Base-by-base conservation (phyloP, 2,113 vertebrate species). In the Chaetodon trifascialis region DNA sequence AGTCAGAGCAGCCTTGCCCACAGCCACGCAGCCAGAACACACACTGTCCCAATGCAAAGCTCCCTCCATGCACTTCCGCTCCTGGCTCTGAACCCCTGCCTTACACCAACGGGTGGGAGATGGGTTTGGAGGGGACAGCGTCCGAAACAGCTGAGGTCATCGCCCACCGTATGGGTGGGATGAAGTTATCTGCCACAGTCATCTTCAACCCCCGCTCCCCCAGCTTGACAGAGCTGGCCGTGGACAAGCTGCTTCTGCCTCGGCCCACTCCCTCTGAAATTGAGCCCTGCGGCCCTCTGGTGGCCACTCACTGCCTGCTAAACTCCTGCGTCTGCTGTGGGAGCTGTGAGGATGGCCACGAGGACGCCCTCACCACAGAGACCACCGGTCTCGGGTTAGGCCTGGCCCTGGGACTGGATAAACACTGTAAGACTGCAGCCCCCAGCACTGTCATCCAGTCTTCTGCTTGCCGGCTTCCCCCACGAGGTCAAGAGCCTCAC, bases 161-260 rank as follows among this genome's bases (percentile, higher is more conserved):
- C 5, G 98, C 98, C 44, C 96, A 98, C 90, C 97, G 98, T 56
- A 99, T 96, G 1, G 98, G 98, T 23, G 98, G 98, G 79, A 99
- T 99, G 98, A 99, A 98, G 93, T 95, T 99, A 76, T 99, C 98
- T 0, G 97, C 98, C 56, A 99, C 98, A 0, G 98, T 99, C 84
- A 99, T 99, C 91, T 99, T 99, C 95, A 98, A 99, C 72, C 98
- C 98, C 73, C 97, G 96, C 79, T 98, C 97, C 21, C 95, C 96
- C 3, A 93, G 94, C 69, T 86, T 95, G 85, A 90, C 94, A 0
- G 97, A 96, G 72, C 86, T 94, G 59, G 79, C 93, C 0, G 90
- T 92, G 65, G 94, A 94, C 82, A 94, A 94, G 83, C 86, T 95
- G 80, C 84, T 94, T 66, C 88, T 93, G 23, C 92, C 91, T 0